Percentiles rank a stretch among this genome's conserved stretches.
These are phyloP conservation scores for Drosophila prolongata DNA, from an alignment of 2,888 invertebrate genomes.

Conservation along the genomic window DNA sequence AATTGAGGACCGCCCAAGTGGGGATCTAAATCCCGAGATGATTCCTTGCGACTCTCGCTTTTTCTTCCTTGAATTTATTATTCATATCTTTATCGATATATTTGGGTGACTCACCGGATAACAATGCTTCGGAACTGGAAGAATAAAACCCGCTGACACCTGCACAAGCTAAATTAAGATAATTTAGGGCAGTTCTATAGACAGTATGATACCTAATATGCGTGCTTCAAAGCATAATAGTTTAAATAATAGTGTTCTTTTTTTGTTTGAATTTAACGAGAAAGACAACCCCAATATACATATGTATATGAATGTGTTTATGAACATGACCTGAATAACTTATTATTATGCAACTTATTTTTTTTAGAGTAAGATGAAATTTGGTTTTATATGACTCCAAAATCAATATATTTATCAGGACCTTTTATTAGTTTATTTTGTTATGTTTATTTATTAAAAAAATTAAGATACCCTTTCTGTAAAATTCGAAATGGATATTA, in stretches of 20 bases:
- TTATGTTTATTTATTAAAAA: neutral
- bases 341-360: too few relatives aligned
- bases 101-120: conserved; percentile 50
- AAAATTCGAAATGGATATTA: neutral
- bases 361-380: too few relatives aligned
- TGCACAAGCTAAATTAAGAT: neutral
- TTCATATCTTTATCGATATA: neutral
- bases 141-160: conserved; percentile 26
- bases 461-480: neutral
- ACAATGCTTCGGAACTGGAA: conserved; percentile 10
- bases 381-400: too few relatives aligned
- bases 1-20: conserved; percentile 25
- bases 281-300: too few relatives aligned
- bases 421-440: too few relatives aligned
- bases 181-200: neutral
- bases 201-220: neutral
- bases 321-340: too few relatives aligned
- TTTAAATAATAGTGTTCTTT: too few relatives aligned
- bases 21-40: conserved; percentile 7
- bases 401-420: too few relatives aligned
- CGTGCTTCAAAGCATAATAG: too few relatives aligned
- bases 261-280: too few relatives aligned
- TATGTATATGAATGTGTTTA: too few relatives aligned
- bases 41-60: conserved; percentile 8
- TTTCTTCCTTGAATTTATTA: neutral